A percentile compares a stretch with the other conserved stretches of the same genome.
Evolutionary conservation across 2,888 invertebrate genomes (phyloP).

Genomic region (Cheiracanthium punctorium): DNA sequence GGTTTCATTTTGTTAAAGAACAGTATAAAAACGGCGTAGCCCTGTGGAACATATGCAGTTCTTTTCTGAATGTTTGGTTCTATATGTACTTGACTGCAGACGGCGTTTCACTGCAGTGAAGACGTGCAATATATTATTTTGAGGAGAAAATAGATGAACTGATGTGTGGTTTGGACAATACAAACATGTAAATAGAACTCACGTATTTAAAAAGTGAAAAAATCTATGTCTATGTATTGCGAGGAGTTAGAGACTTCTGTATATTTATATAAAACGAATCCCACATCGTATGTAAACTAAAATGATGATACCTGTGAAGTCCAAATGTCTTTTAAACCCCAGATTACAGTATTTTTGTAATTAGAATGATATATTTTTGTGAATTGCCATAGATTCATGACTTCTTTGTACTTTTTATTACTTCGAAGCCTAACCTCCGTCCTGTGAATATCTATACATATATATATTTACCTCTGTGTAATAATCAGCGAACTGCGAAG

Average conservation of each 20-base stretch:
- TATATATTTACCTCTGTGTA: background rate
- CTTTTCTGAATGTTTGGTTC: background rate
- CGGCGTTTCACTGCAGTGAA: constrained; percentile 33
- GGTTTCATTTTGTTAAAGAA: no score
- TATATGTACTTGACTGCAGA: background rate
- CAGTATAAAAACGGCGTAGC: no score
- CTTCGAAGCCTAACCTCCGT: background rate
- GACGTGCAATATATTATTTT: constrained; percentile 50
- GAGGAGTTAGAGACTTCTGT: background rate
- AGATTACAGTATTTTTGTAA: constrained; percentile 13
- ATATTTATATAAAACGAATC: background rate
- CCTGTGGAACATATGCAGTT: no score
- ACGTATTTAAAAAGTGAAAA: constrained; percentile 29
- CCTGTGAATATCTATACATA: background rate
- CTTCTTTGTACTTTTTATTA: background rate
- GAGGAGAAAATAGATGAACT: background rate
- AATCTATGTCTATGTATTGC: background rate
- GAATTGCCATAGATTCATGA: constrained; percentile 17
- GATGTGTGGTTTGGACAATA: background rate
- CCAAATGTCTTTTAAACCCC: constrained; percentile 10
- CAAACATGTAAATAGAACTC: constrained; percentile 48
- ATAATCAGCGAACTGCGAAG: background rate
- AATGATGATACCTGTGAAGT: background rate
- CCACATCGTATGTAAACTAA: background rate
- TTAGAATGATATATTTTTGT: constrained; percentile 15